Evolutionary conservation across 30 jellyfish, hydroid and myxozoan species (phyloP).

Genomic region (Rhopilema esculentum): DNA sequence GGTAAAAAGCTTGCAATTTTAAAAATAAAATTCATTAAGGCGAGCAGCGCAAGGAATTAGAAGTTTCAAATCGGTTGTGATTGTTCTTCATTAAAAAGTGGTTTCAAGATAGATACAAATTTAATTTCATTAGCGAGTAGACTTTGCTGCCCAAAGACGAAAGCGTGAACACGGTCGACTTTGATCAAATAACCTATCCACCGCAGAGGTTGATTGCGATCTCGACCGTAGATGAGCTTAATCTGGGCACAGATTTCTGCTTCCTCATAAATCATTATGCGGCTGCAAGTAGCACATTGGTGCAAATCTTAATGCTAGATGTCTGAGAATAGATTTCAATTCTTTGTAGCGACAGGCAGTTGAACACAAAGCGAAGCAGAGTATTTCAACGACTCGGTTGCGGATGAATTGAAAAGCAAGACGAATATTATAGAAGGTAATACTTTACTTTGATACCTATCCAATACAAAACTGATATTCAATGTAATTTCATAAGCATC

Average conservation of each 20-base stretch:
- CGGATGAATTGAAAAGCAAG: background rate
- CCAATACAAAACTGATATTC: background rate
- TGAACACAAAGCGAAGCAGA: background rate
- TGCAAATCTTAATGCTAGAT: background rate
- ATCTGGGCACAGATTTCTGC: background rate
- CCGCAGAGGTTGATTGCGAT: background rate
- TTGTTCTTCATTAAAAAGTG: background rate
- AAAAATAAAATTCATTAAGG: background rate
- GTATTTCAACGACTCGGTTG: background rate
- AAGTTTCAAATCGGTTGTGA: background rate
- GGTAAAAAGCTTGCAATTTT: background rate
- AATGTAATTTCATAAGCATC: background rate
- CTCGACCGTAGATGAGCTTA: background rate
- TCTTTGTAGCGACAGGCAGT: background rate
- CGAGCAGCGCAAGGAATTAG: background rate
- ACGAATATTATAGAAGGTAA: too few species aligned
- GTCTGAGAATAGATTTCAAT: background rate
- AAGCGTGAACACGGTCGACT: background rate
- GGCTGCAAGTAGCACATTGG: background rate
- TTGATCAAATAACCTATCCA: background rate
- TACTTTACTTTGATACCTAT: background rate
- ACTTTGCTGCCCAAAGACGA: background rate
- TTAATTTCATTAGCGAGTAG: background rate
- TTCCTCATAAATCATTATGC: background rate
- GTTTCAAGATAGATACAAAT: background rate